Conservation (phyloP, 2,797 vertebrate genomes). For the Sarcophilus harrisii region DNA sequence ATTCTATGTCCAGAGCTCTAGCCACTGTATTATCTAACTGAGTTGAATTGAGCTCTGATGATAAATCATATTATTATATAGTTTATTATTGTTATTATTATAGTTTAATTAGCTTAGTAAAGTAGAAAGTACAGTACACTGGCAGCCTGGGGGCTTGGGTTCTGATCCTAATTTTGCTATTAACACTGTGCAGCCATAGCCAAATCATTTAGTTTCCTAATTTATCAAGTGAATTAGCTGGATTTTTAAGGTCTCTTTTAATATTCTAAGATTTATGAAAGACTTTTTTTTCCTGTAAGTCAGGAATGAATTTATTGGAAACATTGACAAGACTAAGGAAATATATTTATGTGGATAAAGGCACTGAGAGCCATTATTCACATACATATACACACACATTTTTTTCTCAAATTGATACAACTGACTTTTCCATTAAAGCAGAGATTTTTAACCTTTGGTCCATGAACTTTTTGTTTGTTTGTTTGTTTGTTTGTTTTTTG, state of each 20-base stretch:
- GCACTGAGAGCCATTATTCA: neutral
- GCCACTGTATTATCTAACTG: neutral
- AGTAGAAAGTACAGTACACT: neutral
- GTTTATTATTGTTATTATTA: neutral
- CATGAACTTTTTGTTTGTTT: neutral
- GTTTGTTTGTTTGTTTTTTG: no score
- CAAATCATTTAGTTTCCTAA: neutral
- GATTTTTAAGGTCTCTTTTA: neutral
- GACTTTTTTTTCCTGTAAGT: neutral
- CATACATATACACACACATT: neutral
- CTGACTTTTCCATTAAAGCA: neutral
- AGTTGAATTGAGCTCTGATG: neutral
- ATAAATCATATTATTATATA: neutral
- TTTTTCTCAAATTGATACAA: neutral
- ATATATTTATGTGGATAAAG: neutral
- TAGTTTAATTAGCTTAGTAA: neutral
- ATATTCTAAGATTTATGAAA: neutral
- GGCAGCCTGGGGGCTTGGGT: neutral
- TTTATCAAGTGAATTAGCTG: neutral
- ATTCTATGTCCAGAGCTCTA: neutral
- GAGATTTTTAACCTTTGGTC: neutral
- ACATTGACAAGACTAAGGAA: neutral
- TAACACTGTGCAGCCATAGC: neutral
- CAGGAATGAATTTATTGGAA: neutral
- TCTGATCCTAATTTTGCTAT: neutral